Conservation (phyloP, 2,888 invertebrate genomes). For the Megamerina dolium region DNA sequence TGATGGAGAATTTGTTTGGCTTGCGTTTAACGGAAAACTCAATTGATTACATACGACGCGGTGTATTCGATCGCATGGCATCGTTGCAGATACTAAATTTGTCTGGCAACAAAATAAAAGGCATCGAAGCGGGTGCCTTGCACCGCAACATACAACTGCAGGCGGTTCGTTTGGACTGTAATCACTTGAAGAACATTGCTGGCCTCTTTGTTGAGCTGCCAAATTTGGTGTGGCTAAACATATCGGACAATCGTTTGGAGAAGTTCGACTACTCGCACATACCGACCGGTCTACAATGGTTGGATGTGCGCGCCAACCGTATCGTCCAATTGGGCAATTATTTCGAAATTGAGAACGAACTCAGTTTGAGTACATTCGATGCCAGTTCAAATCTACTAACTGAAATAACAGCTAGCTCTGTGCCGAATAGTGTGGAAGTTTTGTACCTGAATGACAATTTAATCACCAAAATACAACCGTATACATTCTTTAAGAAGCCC, state of each 20-base stretch:
- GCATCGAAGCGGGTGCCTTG: conserved; percentile 74
- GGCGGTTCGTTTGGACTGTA: conserved; percentile 83
- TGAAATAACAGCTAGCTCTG: conserved; percentile 67
- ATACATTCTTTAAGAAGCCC: conserved; percentile 83
- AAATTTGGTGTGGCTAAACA: conserved; percentile 81
- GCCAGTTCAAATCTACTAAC: conserved; percentile 81
- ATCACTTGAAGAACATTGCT: conserved; percentile 74
- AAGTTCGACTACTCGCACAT: conserved; percentile 86
- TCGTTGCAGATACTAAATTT: conserved; percentile 80
- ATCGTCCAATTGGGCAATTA: conserved; percentile 76
- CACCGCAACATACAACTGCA: conserved; percentile 71
- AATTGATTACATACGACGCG: conserved; percentile 71
- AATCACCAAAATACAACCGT: conserved; percentile 78
- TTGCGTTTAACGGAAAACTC: conserved; percentile 85
- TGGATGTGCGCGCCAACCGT: conserved; percentile 83
- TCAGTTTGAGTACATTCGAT: conserved; percentile 76
- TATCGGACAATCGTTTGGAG: conserved; percentile 83
- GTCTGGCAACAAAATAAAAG: conserved; percentile 74
- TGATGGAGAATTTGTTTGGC: conserved; percentile 79
- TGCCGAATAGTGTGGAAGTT: conserved; percentile 79
- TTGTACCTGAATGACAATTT: conserved; percentile 85
- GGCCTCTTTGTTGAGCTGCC: conserved; percentile 78
- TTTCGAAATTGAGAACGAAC: conserved; percentile 63
- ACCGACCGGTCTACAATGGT: conserved; percentile 76
- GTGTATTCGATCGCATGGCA: conserved; percentile 71